phyloP scores from a whole-genome alignment of 2,797 vertebrate species.

The Lates japonicus region DNA sequence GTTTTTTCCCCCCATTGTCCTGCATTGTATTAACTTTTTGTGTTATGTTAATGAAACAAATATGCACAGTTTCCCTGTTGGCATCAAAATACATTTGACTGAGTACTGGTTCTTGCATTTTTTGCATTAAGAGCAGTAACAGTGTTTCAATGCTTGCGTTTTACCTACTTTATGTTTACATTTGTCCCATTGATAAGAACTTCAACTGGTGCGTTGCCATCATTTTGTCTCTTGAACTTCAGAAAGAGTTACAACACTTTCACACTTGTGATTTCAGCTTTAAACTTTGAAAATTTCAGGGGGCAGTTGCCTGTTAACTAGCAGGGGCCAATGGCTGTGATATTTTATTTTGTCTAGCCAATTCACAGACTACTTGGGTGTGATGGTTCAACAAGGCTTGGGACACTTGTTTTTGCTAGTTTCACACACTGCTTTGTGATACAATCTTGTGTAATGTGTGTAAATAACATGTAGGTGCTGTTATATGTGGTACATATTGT shows the following conservation, averaged over 20 bases:
- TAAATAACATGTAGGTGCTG: conserved; percentile 89
- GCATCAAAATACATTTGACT: conserved; percentile 16
- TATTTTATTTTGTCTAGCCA: conserved; percentile 47
- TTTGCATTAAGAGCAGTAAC: conserved; percentile 31
- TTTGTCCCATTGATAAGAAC: conserved; percentile 31
- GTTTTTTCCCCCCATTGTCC: conserved; percentile 2
- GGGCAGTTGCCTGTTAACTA: conserved; percentile 18
- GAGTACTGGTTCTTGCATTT: conserved; percentile 14
- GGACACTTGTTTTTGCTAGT: conserved; percentile 61
- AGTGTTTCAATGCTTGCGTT: conserved; percentile 46
- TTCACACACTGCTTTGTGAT: conserved; percentile 89
- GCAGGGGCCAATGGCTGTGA: conserved; percentile 48
- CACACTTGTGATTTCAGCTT: conserved; percentile 56
- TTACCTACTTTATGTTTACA: conserved; percentile 59
- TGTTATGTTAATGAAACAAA: conserved; percentile 49
- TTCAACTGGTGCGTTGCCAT: conserved; percentile 26
- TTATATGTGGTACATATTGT: conserved; percentile 90
- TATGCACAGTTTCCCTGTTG: conserved; percentile 22
- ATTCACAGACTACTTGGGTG: conserved; percentile 34
- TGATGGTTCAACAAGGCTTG: conserved; percentile 39
- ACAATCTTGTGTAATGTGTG: conserved; percentile 89
- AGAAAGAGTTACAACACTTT: conserved; percentile 12
- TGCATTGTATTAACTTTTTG: not conserved
- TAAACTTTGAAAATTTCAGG: conserved; percentile 44
- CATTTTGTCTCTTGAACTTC: conserved; percentile 26